Conservation (phyloP, 2,113 vertebrate species). For the Vidua chalybeata region DNA sequence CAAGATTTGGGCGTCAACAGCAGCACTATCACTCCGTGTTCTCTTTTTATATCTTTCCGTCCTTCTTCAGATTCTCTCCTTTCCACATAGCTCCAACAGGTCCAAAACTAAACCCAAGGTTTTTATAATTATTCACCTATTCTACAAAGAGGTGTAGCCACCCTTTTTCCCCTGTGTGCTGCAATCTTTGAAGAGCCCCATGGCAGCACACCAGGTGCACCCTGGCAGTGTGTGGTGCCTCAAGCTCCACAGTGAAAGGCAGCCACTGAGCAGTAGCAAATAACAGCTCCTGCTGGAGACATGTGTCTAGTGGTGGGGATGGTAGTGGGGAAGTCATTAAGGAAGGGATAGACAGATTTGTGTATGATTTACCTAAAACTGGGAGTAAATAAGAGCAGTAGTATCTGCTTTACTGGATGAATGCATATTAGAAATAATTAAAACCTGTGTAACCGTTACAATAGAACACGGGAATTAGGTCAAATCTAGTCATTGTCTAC, state of each 20-base stretch:
- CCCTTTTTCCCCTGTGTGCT: neutral
- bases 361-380: neutral
- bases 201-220: neutral
- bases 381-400: neutral
- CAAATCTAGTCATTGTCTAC: neutral
- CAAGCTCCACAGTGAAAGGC: neutral
- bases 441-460: neutral
- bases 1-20: neutral
- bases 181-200: neutral
- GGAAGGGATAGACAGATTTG: neutral
- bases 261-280: neutral
- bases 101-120: neutral
- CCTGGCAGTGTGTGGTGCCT: rapidly evolving
- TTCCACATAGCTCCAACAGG: neutral
- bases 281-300: neutral
- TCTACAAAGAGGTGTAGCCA: neutral
- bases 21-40: neutral
- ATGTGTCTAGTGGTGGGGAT: neutral
- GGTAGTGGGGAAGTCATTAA: neutral
- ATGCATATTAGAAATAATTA: neutral
- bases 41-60: neutral
- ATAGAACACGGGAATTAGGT: neutral
- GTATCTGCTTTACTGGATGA: neutral
- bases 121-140: neutral
- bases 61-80: neutral